Conservation (phyloP, 2,888 invertebrate genomes). For the Prosopocoilus inquinatus region DNA sequence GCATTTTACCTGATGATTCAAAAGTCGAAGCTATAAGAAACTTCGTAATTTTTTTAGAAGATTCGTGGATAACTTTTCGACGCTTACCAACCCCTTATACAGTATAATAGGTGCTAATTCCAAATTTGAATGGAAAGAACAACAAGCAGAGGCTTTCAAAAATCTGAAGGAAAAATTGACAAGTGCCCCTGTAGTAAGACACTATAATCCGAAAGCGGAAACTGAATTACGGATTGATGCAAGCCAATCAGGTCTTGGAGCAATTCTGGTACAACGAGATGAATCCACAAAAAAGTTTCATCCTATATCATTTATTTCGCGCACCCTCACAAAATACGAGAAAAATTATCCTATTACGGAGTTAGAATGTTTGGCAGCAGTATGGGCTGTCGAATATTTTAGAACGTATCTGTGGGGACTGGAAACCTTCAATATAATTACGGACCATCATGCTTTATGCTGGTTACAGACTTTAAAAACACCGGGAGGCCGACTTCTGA, state of each 20-base stretch:
- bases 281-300: too few relatives aligned
- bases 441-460: conserved; percentile 19
- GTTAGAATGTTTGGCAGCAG: conserved; percentile 39
- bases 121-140: conserved; percentile 11
- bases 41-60: conserved; percentile 18
- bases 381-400: not conserved
- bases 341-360: conserved; percentile 42
- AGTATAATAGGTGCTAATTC: conserved; percentile 11
- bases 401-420: conserved; percentile 12
- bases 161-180: conserved; percentile 29
- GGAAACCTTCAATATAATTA: conserved; percentile 3
- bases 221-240: conserved; percentile 38
- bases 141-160: conserved; percentile 19
- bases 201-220: conserved; percentile 29
- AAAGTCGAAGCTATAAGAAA: conserved; percentile 25
- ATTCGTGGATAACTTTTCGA: conserved; percentile 21
- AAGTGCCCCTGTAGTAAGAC: conserved; percentile 26
- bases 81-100: conserved; percentile 15
- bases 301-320: conserved; percentile 11
- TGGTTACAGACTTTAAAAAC: conserved; percentile 14
- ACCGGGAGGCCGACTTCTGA: conserved; percentile 16
- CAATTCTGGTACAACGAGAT: conserved; percentile 33
- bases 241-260: conserved; percentile 30
- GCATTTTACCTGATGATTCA: conserved; percentile 25
- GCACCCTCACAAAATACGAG: conserved; percentile 28